Evolutionary conservation across 2,797 vertebrate species (phyloP).

Genomic region (Meda fulgida): DNA sequence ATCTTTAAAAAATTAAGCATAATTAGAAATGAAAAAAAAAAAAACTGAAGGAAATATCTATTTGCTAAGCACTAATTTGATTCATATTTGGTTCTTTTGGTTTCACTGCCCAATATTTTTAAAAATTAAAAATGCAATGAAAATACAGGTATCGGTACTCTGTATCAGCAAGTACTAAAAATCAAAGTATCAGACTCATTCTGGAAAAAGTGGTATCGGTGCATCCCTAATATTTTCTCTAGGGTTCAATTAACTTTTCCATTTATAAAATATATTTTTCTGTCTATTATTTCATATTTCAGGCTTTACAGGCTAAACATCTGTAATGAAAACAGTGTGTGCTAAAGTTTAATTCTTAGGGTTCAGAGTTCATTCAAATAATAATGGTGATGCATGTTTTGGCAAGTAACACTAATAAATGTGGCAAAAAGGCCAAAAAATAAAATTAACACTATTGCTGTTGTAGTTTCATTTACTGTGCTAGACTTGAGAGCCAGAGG

Average conservation of each 20-base stretch:
- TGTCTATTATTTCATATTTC: neutral
- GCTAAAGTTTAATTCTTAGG: neutral
- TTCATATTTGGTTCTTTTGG: too few relatives aligned
- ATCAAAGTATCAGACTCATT: too few relatives aligned
- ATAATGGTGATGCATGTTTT: constrained; percentile 5
- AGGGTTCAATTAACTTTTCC: neutral
- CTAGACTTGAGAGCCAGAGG: constrained; percentile 32
- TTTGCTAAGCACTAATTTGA: too few relatives aligned
- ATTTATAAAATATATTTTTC: neutral
- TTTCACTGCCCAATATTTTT: too few relatives aligned
- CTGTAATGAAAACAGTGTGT: neutral
- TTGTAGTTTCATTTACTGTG: constrained; percentile 40
- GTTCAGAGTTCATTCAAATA: neutral
- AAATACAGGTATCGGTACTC: too few relatives aligned
- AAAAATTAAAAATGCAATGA: too few relatives aligned
- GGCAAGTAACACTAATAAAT: constrained; percentile 27
- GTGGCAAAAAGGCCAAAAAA: constrained; percentile 7
- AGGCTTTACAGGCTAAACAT: neutral
- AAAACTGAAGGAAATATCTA: too few relatives aligned
- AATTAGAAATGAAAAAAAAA: too few relatives aligned
- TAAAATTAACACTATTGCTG: neutral
- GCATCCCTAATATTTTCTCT: neutral
- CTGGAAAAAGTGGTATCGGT: too few relatives aligned
- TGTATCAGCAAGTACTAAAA: too few relatives aligned
- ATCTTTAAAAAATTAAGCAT: too few relatives aligned